Conservation (phyloP, 2,113 vertebrate species). For the Halcyon malimbica region DNA sequence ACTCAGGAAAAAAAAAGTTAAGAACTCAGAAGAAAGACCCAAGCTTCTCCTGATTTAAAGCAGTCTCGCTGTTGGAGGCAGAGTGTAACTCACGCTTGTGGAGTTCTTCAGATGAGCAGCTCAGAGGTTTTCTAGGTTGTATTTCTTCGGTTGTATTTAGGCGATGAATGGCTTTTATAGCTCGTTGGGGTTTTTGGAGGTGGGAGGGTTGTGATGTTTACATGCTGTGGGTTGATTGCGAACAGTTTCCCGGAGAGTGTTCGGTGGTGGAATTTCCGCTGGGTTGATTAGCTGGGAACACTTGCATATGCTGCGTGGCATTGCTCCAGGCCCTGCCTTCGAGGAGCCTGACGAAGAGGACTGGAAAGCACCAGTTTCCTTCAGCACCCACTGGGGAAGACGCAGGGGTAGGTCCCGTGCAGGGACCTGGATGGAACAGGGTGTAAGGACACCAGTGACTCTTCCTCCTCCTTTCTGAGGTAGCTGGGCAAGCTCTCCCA, state of each 20-base stretch:
- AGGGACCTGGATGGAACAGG: background rate
- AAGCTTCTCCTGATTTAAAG: background rate
- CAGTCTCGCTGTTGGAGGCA: background rate
- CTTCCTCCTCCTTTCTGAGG: background rate
- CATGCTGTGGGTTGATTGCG: conserved; percentile 22
- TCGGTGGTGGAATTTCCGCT: conserved; percentile 33
- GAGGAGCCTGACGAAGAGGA: background rate
- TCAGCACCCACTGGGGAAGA: background rate
- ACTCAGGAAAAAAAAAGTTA: background rate
- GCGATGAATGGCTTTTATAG: background rate
- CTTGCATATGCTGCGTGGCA: conserved; percentile 52
- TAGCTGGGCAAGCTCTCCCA: background rate
- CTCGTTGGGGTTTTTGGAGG: background rate
- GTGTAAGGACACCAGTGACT: background rate
- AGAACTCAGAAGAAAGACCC: background rate
- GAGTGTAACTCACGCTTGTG: background rate
- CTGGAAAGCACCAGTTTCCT: background rate
- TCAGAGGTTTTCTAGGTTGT: background rate
- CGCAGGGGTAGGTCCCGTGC: background rate
- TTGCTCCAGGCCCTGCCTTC: conserved; percentile 38
- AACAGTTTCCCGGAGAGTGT: conserved; percentile 38
- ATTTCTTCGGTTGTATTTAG: background rate
- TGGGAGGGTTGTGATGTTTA: conserved; percentile 48
- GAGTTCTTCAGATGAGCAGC: background rate
- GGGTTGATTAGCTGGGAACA: conserved; percentile 59